Conservation (phyloP, 2,888 invertebrate genomes). For the Dolichopus griseipennis region DNA sequence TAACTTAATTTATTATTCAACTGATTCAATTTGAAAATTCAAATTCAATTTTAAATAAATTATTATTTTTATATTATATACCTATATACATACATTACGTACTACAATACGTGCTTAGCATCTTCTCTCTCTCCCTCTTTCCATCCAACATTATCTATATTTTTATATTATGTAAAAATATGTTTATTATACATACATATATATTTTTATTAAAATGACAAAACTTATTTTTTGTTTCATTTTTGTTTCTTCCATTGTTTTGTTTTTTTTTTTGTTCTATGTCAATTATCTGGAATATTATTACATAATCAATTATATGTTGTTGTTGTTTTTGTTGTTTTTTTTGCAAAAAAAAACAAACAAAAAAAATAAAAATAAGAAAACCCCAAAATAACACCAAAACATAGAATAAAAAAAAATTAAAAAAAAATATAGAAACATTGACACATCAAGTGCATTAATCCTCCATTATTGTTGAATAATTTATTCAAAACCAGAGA, state of each 20-base stretch:
- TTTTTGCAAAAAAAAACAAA: neutral
- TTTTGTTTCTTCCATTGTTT: too few species aligned
- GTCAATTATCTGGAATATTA: conserved; percentile 1
- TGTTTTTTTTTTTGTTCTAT: neutral
- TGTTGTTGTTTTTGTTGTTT: neutral
- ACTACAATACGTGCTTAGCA: too few species aligned
- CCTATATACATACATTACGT: neutral
- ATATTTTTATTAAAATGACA: neutral
- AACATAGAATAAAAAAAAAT: neutral
- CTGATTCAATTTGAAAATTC: neutral
- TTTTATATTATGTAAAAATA: too few species aligned
- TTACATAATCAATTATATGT: neutral
- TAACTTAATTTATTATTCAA: conserved; percentile 1
- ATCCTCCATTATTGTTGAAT: conserved; percentile 6
- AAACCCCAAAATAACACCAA: neutral
- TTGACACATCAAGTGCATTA: conserved; percentile 6
- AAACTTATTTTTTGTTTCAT: neutral
- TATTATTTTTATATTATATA: neutral
- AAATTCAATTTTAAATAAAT: neutral
- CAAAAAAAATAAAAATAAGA: neutral
- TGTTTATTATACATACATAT: neutral
- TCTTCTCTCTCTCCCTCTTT: too few species aligned
- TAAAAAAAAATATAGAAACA: neutral
- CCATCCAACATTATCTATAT: neutral
- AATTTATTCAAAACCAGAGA: neutral